Base-by-base conservation (phyloP, 2,113 vertebrate genomes). In the Grammomys dolichurus region DNA sequence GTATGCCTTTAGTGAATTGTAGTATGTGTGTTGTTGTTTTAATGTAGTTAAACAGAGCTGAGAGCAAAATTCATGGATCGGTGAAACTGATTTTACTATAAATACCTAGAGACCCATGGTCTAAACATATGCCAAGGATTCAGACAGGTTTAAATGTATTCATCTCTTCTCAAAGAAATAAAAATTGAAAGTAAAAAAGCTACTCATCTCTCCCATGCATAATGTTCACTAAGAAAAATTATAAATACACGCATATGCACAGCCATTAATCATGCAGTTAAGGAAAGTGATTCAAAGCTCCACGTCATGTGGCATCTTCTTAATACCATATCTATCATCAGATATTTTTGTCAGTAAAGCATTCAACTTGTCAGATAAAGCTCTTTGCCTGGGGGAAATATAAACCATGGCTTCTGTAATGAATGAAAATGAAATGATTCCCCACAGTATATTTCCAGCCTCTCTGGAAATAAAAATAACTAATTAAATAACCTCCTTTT, bases 361-460 rank as follows among this genome's bases (percentile, higher is more conserved):
- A 93, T 97, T 93, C 85, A 92, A 63, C 89, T 87, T 95, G 94
- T 97, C 92, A 95, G 72, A 95, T 94, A 94, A 97, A 95, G 88
- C 67, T 87, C 60, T 95, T 80, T 81, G 85, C 92, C 92, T 95
- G 54, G 10, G 92, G 96, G 91, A 96, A 94, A 97, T 96, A 97
- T 70, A 97, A 96, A 56, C 73, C 43, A 56, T 36, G 60, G 51
- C 56, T 97, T 94, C 87, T 93, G 43, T 93, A 96, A 97, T 90
- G 93, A 97, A 95, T 96, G 94, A 81, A 96, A 96, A 96, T n/a
- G 43, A 97, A 97, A 97, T 90, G 91, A 97, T 93, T 94, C 89
- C 77, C 91, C 65, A 87, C 2, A 89, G 95, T 84, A 58, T 87
- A 89, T 69, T 93, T 46, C 43, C 89, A 97, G 40, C 72, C 40